Conservation (phyloP, 1,140 invertebrate species). For the Drosophila biarmipes region DNA sequence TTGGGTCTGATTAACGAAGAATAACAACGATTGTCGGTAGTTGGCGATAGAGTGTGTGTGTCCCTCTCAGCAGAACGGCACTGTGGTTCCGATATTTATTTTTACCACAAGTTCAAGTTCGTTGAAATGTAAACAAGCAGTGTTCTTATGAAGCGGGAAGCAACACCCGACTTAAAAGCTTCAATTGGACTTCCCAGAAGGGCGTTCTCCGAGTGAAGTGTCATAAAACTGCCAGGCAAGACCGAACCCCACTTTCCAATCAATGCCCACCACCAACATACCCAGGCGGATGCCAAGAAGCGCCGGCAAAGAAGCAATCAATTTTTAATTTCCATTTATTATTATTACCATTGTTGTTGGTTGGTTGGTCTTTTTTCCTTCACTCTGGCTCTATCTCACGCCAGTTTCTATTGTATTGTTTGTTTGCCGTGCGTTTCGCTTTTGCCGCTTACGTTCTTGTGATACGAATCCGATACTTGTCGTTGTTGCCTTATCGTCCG, state of each 20-base stretch:
- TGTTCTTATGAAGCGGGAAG: background rate
- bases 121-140: constrained; percentile 8
- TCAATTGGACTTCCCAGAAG: constrained; percentile 9
- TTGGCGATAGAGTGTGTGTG: constrained; percentile 2
- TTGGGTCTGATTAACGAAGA: constrained; percentile 78
- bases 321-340: constrained; percentile 71
- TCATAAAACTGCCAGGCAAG: constrained; percentile 1
- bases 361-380: constrained; percentile 8
- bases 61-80: constrained; percentile 18
- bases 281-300: constrained; percentile 48
- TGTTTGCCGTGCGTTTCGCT: constrained; percentile 39
- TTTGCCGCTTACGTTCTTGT: constrained; percentile 41
- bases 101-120: constrained; percentile 7
- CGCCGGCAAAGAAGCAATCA: constrained; percentile 71
- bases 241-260: constrained; percentile 23
- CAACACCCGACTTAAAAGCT: background rate
- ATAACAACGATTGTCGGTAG: constrained; percentile 27
- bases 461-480: constrained; percentile 31
- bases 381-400: constrained; percentile 35
- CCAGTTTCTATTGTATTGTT: constrained; percentile 62
- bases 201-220: constrained; percentile 14
- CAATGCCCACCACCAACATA: constrained; percentile 47
- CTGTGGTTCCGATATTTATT: constrained; percentile 6
- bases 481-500: constrained; percentile 30
- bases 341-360: constrained; percentile 51